A percentile compares a stretch with the other conserved stretches of the same genome.
Evolutionary conservation across 2,113 vertebrate species (phyloP).

Genomic region (Pachycephala philippinensis): DNA sequence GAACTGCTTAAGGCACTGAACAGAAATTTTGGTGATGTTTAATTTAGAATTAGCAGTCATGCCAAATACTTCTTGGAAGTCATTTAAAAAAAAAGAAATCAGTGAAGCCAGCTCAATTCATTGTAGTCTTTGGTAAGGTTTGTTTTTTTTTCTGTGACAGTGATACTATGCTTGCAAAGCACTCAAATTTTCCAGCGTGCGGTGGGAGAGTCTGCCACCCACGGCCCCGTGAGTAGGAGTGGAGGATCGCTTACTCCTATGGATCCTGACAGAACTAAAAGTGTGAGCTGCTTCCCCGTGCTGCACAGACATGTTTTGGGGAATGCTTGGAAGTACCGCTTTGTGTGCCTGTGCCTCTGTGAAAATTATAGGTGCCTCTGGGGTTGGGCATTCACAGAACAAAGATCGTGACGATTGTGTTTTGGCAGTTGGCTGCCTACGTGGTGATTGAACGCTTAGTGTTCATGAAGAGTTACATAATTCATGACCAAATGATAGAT

Average conservation of each 20-base stretch:
- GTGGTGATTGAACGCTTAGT: slow-evolving; percentile 16
- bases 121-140: neutral
- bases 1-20: neutral
- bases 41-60: neutral
- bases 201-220: neutral
- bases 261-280: neutral
- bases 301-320: neutral
- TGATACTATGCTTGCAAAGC: neutral
- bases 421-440: slow-evolving; percentile 61
- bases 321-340: neutral
- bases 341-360: neutral
- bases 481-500: slow-evolving; percentile 64
- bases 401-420: slow-evolving; percentile 27
- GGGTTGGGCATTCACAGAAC: slow-evolving; percentile 42
- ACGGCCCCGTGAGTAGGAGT: neutral
- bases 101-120: neutral
- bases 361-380: slow-evolving; percentile 54
- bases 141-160: neutral
- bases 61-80: neutral
- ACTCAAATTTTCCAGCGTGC: fast-evolving
- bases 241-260: neutral
- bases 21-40: neutral
- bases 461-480: slow-evolving; percentile 48
- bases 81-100: neutral
- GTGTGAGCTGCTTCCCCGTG: fast-evolving